Evolutionary conservation across 2,797 vertebrate species (phyloP).

Genomic region (Pseudocheirus occidentalis): DNA sequence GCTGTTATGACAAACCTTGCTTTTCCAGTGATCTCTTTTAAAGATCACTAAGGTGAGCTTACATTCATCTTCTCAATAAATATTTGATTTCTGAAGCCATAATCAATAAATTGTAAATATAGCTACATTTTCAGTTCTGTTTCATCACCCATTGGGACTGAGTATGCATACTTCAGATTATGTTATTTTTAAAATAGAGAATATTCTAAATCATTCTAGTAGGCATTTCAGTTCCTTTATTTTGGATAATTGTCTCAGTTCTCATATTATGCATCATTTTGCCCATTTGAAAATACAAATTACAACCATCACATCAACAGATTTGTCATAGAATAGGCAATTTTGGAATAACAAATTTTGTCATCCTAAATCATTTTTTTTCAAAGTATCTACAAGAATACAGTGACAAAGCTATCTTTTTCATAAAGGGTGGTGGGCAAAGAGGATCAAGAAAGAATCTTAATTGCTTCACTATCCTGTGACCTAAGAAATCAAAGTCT

Average conservation of each 20-base stretch:
- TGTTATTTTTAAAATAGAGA: slow-evolving; percentile 42
- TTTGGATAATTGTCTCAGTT: slow-evolving; percentile 22
- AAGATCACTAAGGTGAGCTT: neutral
- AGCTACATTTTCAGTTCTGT: slow-evolving; percentile 53
- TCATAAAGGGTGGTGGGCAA: neutral
- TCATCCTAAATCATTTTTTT: slow-evolving; percentile 1
- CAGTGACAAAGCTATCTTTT: neutral
- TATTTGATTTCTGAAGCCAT: neutral
- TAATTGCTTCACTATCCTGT: neutral
- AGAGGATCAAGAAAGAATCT: neutral
- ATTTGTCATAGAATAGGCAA: slow-evolving; percentile 49
- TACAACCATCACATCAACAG: slow-evolving; percentile 52
- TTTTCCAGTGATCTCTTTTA: slow-evolving; percentile 6
- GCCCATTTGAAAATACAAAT: slow-evolving; percentile 57
- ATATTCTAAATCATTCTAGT: slow-evolving; percentile 39
- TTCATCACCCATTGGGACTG: slow-evolving; percentile 17
- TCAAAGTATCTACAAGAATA: neutral
- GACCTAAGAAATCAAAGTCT: slow-evolving; percentile 48
- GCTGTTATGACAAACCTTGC: neutral
- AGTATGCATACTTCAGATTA: neutral
- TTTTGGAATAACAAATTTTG: slow-evolving; percentile 49
- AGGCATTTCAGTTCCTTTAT: slow-evolving; percentile 28
- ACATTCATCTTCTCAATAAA: slow-evolving; percentile 12
- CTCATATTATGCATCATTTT: slow-evolving; percentile 17
- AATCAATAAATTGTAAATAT: slow-evolving; percentile 46